These are phyloP conservation scores for Schizaphis graminum DNA, from an alignment of 2,888 invertebrate genomes.

Conservation along the genomic window DNA sequence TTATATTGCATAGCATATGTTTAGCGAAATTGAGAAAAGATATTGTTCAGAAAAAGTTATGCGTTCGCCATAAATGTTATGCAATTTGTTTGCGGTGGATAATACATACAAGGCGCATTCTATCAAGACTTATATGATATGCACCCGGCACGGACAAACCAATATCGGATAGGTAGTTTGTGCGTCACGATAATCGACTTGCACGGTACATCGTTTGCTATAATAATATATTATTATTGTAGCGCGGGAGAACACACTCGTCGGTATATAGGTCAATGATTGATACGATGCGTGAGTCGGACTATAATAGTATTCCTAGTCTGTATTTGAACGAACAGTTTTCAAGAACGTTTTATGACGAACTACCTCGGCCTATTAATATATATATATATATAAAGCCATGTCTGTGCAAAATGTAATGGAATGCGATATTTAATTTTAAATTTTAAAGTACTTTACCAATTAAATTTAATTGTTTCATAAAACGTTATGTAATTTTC, in stretches of 20 bases:
- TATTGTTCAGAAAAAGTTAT: background rate
- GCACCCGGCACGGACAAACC: conserved; percentile 35
- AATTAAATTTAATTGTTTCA: no score
- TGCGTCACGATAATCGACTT: conserved; percentile 14
- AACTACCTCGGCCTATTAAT: background rate
- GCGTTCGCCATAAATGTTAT: background rate
- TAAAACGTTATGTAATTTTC: no score
- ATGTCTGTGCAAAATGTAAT: background rate
- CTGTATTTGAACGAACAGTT: background rate
- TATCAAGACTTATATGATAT: conserved; percentile 5
- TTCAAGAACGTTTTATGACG: background rate
- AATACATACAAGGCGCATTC: background rate
- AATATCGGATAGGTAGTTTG: conserved; percentile 28
- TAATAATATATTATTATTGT: background rate
- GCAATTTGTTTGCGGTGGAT: background rate
- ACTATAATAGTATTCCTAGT: background rate
- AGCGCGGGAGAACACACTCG: background rate
- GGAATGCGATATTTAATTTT: background rate
- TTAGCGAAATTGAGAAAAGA: conserved; percentile 4
- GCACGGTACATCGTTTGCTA: background rate
- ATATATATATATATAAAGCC: background rate
- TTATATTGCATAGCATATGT: background rate
- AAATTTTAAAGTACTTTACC: no score
- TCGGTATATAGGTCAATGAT: background rate
- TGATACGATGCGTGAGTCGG: background rate